Conservation (phyloP, 2,113 vertebrate species). For the Tretioscincus oriximinensis region DNA sequence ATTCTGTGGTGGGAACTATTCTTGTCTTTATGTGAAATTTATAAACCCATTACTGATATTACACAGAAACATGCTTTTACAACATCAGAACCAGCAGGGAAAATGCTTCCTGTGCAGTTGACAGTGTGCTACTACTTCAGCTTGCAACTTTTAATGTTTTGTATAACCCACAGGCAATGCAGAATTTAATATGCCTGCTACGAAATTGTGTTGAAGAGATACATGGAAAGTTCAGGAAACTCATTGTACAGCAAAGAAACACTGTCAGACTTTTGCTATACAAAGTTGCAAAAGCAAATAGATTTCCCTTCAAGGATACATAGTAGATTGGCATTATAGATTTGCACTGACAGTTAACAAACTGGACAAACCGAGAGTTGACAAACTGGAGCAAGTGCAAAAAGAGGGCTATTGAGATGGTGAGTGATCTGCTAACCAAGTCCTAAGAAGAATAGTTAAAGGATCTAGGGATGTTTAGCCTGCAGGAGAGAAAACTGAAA, state of each 20-base stretch:
- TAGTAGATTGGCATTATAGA: neutral
- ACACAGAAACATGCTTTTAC: slow-evolving; percentile 12
- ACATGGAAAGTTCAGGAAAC: neutral
- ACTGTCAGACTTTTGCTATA: neutral
- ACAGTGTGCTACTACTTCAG: neutral
- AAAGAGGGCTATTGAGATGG: too few relatives aligned
- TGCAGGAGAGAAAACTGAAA: too few relatives aligned
- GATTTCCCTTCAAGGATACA: slow-evolving; percentile 11
- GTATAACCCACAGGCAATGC: neutral
- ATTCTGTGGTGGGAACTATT: slow-evolving; percentile 15
- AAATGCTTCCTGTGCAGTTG: neutral
- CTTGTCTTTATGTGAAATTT: slow-evolving; percentile 15
- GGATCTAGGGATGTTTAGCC: too few relatives aligned
- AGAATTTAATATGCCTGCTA: neutral
- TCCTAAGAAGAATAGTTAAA: too few relatives aligned
- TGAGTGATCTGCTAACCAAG: too few relatives aligned
- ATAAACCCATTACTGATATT: slow-evolving; percentile 16
- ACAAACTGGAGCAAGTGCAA: too few relatives aligned
- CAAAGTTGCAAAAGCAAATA: slow-evolving; percentile 2
- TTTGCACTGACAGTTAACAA: neutral
- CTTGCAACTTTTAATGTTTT: neutral
- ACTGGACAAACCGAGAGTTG: neutral
- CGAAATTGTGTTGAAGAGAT: neutral
- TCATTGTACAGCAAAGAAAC: neutral
- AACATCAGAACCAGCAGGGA: slow-evolving; percentile 4